Evolutionary conservation across 2,888 invertebrate genomes (phyloP).

Genomic region (Tetragonula carbonaria): DNA sequence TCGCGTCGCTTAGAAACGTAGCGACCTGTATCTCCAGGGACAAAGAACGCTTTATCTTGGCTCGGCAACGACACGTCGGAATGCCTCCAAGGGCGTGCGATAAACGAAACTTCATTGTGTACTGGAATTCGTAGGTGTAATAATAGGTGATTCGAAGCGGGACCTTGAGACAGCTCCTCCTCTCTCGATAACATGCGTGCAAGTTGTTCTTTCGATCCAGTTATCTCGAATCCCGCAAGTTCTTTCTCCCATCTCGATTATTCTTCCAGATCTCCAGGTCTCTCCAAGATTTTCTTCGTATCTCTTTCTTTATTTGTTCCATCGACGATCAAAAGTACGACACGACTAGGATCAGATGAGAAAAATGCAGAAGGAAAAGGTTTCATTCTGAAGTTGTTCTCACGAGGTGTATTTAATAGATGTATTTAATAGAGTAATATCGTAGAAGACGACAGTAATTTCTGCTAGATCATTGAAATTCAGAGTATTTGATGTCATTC

Average conservation of each 20-base stretch:
- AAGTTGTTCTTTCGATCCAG: neutral
- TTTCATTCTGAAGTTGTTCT: neutral
- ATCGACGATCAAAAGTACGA: neutral
- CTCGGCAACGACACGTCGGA: slow-evolving; percentile 42
- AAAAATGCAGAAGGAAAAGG: neutral
- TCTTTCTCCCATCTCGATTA: neutral
- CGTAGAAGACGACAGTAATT: no score
- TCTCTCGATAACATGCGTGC: slow-evolving; percentile 11
- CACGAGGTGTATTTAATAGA: neutral
- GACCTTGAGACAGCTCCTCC: neutral
- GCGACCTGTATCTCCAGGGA: slow-evolving; percentile 22
- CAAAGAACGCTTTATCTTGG: slow-evolving; percentile 65
- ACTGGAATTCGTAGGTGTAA: slow-evolving; percentile 27
- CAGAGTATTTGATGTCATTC: no score
- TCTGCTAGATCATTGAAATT: no score
- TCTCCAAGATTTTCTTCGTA: neutral
- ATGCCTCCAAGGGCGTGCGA: slow-evolving; percentile 39
- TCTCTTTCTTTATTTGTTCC: neutral
- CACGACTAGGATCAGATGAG: neutral
- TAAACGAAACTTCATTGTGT: slow-evolving; percentile 40
- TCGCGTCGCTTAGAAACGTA: slow-evolving; percentile 12
- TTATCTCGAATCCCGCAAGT: neutral
- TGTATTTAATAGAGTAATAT: no score
- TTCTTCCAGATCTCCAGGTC: neutral
- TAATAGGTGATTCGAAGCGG: slow-evolving; percentile 2